phyloP scores from a whole-genome alignment of 1,140 invertebrate species.

The Eriocheir sinensis region DNA sequence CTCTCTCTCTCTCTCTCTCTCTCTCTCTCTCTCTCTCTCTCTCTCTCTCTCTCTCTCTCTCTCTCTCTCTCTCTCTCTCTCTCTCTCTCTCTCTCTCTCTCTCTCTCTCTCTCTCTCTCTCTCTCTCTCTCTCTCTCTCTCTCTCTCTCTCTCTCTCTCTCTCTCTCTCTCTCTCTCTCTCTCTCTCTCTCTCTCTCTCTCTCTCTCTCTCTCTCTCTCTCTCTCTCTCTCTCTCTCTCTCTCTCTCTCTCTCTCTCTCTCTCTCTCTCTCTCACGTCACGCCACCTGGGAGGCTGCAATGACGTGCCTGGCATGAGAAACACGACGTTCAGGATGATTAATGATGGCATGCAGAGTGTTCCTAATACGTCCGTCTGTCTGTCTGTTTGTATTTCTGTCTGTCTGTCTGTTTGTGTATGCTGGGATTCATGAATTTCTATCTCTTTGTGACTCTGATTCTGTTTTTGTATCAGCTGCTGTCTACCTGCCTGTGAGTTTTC shows the following conservation, averaged over 20 bases:
- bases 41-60: background rate
- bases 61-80: background rate
- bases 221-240: too few relatives aligned
- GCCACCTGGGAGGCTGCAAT: background rate
- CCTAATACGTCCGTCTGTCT: too few relatives aligned
- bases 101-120: conserved; percentile 31
- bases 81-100: background rate
- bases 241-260: too few relatives aligned
- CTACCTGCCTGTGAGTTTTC: background rate
- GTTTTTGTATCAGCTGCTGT: too few relatives aligned
- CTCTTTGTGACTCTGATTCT: background rate
- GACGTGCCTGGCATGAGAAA: background rate
- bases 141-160: too few relatives aligned
- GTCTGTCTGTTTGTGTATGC: background rate
- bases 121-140: too few relatives aligned
- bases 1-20: background rate
- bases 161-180: too few relatives aligned
- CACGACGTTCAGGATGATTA: background rate
- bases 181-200: too few relatives aligned
- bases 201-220: too few relatives aligned
- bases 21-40: background rate
- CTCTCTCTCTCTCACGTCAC: background rate
- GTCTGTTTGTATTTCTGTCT: background rate
- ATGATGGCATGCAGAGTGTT: background rate
- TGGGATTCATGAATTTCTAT: background rate